Evolutionary conservation across 2,888 invertebrate genomes (phyloP).

Genomic region (Cantharis lateralis): DNA sequence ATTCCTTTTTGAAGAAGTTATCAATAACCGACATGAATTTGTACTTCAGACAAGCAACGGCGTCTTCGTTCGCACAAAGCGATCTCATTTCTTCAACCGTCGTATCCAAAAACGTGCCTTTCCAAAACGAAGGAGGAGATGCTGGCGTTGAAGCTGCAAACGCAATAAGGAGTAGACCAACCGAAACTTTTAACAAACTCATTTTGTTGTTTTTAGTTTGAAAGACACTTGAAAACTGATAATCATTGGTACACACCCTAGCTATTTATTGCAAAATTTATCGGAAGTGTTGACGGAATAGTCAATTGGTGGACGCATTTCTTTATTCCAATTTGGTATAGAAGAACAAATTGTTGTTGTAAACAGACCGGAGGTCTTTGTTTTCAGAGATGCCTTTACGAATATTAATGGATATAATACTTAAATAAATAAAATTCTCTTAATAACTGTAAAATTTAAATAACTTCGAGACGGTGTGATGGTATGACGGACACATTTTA

Average conservation of each 20-base stretch:
- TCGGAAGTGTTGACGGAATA: slow-evolving; percentile 39
- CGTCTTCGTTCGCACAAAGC: slow-evolving; percentile 74
- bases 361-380: slow-evolving; percentile 39
- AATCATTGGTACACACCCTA: slow-evolving; percentile 37
- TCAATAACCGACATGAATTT: slow-evolving; percentile 80
- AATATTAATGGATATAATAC: slow-evolving; percentile 34
- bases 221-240: slow-evolving; percentile 34
- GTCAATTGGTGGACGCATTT: slow-evolving; percentile 38
- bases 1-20: slow-evolving; percentile 78
- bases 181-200: slow-evolving; percentile 39
- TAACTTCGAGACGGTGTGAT: neutral
- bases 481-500: slow-evolving; percentile 37
- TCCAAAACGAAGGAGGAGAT: slow-evolving; percentile 70
- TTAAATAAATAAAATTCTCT: slow-evolving; percentile 14
- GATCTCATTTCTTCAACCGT: slow-evolving; percentile 77
- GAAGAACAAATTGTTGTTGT: slow-evolving; percentile 27
- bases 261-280: slow-evolving; percentile 39
- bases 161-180: slow-evolving; percentile 57
- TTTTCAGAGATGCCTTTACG: slow-evolving; percentile 12
- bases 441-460: slow-evolving; percentile 12
- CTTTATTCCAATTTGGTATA: slow-evolving; percentile 37
- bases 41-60: slow-evolving; percentile 81
- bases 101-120: slow-evolving; percentile 71
- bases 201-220: slow-evolving; percentile 31
- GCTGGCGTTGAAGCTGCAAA: slow-evolving; percentile 64